phyloP scores from a whole-genome alignment of 2,797 vertebrate species.

The Siniperca scherzeri region DNA sequence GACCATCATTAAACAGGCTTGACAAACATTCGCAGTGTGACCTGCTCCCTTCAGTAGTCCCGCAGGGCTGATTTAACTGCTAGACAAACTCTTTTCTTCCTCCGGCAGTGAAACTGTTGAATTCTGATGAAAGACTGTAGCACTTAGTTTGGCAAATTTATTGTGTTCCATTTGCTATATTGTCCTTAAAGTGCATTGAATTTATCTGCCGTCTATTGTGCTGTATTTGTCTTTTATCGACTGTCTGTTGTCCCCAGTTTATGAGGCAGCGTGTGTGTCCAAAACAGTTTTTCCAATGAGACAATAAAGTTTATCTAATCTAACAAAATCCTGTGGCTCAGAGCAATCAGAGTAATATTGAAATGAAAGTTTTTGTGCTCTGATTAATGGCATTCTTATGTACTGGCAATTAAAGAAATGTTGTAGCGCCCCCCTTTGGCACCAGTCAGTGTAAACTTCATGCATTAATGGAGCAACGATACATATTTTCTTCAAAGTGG shows the following conservation, averaged over 20 bases:
- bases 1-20: constrained; percentile 43
- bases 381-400: constrained; percentile 30
- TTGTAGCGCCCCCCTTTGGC: constrained; percentile 15
- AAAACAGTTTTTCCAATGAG: constrained; percentile 19
- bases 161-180: constrained; percentile 43
- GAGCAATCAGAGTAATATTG: constrained; percentile 19
- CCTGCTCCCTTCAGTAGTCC: constrained; percentile 42
- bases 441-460: background rate
- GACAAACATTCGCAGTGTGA: constrained; percentile 54
- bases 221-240: constrained; percentile 44
- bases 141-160: constrained; percentile 49
- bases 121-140: constrained; percentile 36
- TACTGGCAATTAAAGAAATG: constrained; percentile 33
- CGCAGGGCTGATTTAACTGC: constrained; percentile 36
- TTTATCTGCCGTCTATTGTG: constrained; percentile 44
- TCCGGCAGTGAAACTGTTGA: constrained; percentile 28
- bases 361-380: constrained; percentile 32
- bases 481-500: background rate
- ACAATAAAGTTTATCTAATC: constrained; percentile 44
- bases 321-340: constrained; percentile 36
- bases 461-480: constrained; percentile 6
- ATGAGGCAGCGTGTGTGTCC: constrained; percentile 22
- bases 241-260: constrained; percentile 37
- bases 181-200: constrained; percentile 47
- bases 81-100: constrained; percentile 22